Percentiles rank a stretch among this genome's conserved stretches.
Evolutionary conservation across 2,888 invertebrate species (phyloP).

Genomic region (Mythimna pallens): DNA sequence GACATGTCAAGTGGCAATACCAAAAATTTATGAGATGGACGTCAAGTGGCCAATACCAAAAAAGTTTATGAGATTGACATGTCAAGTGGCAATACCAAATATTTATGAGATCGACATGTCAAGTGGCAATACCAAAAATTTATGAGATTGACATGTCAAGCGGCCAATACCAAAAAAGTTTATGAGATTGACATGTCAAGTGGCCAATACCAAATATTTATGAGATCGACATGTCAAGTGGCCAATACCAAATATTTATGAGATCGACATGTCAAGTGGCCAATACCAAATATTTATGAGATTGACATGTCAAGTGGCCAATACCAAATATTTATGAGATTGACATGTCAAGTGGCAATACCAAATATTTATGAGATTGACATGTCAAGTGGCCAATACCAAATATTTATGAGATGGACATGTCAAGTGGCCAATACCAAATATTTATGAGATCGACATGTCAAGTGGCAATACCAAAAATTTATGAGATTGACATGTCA

Average conservation of each 20-base stretch:
- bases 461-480: background rate
- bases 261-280: background rate
- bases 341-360: background rate
- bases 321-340: background rate
- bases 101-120: background rate
- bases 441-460: background rate
- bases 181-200: background rate
- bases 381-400: background rate
- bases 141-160: background rate
- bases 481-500: background rate
- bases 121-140: background rate
- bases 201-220: background rate
- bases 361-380: too few species aligned
- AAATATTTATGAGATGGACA: too few species aligned
- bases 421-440: background rate
- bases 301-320: background rate
- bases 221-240: background rate
- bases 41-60: background rate
- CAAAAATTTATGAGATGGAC: background rate
- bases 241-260: background rate
- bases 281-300: background rate
- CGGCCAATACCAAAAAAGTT: background rate
- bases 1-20: background rate
- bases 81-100: background rate
- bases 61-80: background rate